A percentile compares a stretch with the other conserved stretches of the same genome.
phyloP scores from a whole-genome alignment of 1,140 invertebrate genomes.

The Ooceraea biroi region DNA sequence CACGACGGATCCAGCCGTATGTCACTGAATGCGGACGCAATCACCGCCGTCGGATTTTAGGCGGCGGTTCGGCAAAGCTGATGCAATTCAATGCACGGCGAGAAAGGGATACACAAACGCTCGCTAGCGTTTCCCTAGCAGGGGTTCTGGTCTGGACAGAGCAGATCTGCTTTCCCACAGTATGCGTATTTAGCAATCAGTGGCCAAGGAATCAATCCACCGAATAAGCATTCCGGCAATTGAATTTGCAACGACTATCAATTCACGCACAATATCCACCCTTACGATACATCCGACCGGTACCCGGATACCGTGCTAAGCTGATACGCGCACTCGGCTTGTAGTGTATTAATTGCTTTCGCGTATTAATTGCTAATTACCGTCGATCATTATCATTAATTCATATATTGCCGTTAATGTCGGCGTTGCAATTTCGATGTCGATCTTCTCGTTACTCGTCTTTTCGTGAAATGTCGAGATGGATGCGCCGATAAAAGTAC shows the following conservation, averaged over 20 bases:
- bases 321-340: no score
- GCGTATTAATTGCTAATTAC: no score
- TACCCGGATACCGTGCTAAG: no score
- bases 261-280: constrained; percentile 24
- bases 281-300: background rate
- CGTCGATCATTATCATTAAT: no score
- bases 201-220: constrained; percentile 67
- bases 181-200: constrained; percentile 75
- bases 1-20: constrained; percentile 7
- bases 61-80: constrained; percentile 29
- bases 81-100: constrained; percentile 57
- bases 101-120: constrained; percentile 58
- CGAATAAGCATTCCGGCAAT: constrained; percentile 64
- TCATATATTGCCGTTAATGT: no score
- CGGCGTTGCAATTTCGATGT: background rate
- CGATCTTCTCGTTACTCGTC: background rate
- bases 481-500: background rate
- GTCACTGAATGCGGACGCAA: constrained; percentile 36
- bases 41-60: constrained; percentile 35
- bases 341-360: no score
- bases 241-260: constrained; percentile 50
- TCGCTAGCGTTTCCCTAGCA: constrained; percentile 59
- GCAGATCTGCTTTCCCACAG: constrained; percentile 73
- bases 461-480: background rate
- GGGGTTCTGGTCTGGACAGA: constrained; percentile 75